Evolutionary conservation across 2,888 invertebrate genomes (phyloP).

Genomic region (Cerastis leucographa): DNA sequence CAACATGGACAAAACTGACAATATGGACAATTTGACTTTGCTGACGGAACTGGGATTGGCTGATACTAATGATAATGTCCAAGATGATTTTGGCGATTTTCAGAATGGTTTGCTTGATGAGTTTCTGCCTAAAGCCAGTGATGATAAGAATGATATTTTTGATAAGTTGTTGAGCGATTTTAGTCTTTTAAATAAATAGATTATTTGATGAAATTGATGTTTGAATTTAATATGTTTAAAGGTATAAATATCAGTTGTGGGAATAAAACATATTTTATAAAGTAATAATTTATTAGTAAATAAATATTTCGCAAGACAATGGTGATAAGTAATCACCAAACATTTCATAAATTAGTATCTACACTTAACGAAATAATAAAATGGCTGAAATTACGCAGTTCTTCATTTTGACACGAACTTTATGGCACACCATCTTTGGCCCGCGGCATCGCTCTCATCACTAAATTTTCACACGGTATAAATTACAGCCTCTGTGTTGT

Average conservation of each 20-base stretch:
- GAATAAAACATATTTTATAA: conserved; percentile 11
- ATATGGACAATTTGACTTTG: conserved; percentile 80
- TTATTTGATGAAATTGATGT: conserved; percentile 10
- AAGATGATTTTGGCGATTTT: conserved; percentile 85
- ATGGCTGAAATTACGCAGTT: not conserved
- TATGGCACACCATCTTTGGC: not conserved
- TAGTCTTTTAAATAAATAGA: conserved; percentile 72
- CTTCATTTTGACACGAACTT: not conserved
- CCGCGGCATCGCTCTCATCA: not conserved
- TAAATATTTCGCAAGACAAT: conserved; percentile 59
- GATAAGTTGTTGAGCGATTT: conserved; percentile 86
- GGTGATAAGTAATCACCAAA: conserved; percentile 6
- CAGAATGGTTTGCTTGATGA: conserved; percentile 84
- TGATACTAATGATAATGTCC: conserved; percentile 85
- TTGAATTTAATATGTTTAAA: not conserved
- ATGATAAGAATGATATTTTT: conserved; percentile 83
- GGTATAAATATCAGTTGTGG: not conserved
- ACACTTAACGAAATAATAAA: not conserved
- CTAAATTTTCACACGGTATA: not conserved
- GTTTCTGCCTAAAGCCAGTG: conserved; percentile 72
- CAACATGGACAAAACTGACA: conserved; percentile 74
- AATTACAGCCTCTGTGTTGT: not conserved
- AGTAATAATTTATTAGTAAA: conserved; percentile 48
- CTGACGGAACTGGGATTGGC: conserved; percentile 91
- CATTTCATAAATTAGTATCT: conserved; percentile 23